phyloP scores from a whole-genome alignment of 2,797 vertebrate genomes.

The Carduelis carduelis region DNA sequence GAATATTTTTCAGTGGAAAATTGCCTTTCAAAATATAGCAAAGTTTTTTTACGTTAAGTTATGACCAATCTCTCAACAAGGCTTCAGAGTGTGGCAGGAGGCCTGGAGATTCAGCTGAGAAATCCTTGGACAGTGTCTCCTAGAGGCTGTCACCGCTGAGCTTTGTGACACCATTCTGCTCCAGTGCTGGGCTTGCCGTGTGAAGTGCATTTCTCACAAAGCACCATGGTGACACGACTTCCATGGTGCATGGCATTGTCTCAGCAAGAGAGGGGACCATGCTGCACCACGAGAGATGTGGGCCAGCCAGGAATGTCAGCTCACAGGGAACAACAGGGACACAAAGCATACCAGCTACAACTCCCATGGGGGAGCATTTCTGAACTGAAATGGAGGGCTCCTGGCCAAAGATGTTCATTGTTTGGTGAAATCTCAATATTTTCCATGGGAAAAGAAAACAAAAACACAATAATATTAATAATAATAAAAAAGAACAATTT shows the following conservation, averaged over 20 bases:
- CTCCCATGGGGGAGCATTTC: conserved; percentile 1
- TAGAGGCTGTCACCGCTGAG: background rate
- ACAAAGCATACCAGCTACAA: conserved; percentile 57
- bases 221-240: background rate
- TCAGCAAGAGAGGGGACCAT: conserved; percentile 13
- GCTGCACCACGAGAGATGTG: conserved; percentile 2
- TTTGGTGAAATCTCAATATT: conserved; percentile 57
- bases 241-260: background rate
- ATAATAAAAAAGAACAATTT: background rate
- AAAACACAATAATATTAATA: background rate
- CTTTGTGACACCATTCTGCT: background rate
- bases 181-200: background rate
- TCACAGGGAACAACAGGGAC: conserved; percentile 2
- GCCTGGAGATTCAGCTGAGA: conserved; percentile 8
- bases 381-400: conserved; percentile 47
- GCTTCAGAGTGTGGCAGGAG: background rate
- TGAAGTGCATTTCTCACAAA: background rate
- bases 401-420: conserved; percentile 55
- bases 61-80: background rate
- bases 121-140: background rate
- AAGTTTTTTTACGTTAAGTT: background rate
- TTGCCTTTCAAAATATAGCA: background rate
- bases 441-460: conserved; percentile 48
- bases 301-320: conserved; percentile 53
- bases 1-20: conserved; percentile 47